Base-by-base conservation (phyloP, 2,113 vertebrate genomes). In the Mixornis gularis region DNA sequence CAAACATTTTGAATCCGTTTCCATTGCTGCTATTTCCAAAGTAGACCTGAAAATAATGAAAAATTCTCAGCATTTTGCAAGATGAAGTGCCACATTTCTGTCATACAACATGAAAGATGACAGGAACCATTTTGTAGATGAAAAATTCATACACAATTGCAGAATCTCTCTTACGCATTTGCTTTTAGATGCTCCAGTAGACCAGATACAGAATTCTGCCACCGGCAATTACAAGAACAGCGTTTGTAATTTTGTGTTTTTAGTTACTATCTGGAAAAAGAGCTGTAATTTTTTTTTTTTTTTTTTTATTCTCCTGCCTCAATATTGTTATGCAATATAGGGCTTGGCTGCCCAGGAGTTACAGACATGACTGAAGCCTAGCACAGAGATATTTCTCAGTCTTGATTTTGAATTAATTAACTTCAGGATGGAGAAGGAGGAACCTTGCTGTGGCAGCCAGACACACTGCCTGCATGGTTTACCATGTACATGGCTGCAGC, bases 1-100 rank as follows among this genome's bases (percentile, higher is more conserved):
- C 98, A 69, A 99, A 99, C 99, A 99, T 99, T 96, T 90, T 97
- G 96, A 99, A 99, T 46, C 60, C 97, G 13, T 97, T 90, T 93
- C 1, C 58, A 46, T 96, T 81, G 93, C 85, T 91, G 81, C 97
- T 97, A 1, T 97, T 97, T 74, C 98, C 98, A 87, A 98, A 99
- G 85, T 97, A 97, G 36, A 34, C 96, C 99, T 99, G 86, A 80
- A 97, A 95, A 84, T 6, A 90, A 93, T 9, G 8, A 46, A 90
- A 43, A 55, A 26, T 21, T 59, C 63, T 80, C 40, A 83, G 63
- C 58, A 51, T 52, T 92, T 60, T 76, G 53, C 63, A 90, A 85
- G 40, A 62, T 81, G 34, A 80, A 51, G 24, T 81, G 62, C 25
- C 32, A 59, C 3, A 3, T 76, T 89, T 21, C 34, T 89, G 66